Conservation (phyloP, 1,140 invertebrate species). For the Drosophila guanche region DNA sequence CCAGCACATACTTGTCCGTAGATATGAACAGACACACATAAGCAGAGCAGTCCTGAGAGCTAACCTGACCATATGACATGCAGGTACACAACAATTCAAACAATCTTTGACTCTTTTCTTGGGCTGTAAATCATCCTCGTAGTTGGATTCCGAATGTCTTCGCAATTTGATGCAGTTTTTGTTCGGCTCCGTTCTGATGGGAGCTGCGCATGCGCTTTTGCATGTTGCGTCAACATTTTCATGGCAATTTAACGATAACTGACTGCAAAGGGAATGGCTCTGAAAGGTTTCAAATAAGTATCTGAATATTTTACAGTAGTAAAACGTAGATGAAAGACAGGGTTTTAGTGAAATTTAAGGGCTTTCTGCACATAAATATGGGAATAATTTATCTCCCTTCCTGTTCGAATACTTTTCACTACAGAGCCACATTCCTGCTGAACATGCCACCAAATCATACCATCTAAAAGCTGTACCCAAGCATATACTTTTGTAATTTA, state of each 20-base stretch:
- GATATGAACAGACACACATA: slow-evolving; percentile 18
- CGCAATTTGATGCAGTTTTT: slow-evolving; percentile 19
- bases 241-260: background rate
- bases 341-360: no score
- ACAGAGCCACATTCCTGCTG: slow-evolving; percentile 2
- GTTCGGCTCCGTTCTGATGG: slow-evolving; percentile 24
- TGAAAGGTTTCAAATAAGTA: no score
- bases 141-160: slow-evolving; percentile 8
- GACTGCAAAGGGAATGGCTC: slow-evolving; percentile 9
- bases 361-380: no score
- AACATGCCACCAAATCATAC: slow-evolving; percentile 18
- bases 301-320: no score
- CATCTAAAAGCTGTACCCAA: slow-evolving; percentile 9
- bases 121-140: slow-evolving; percentile 47
- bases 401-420: background rate
- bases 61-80: slow-evolving; percentile 51
- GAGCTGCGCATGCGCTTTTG: slow-evolving; percentile 67
- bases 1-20: slow-evolving; percentile 4
- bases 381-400: background rate
- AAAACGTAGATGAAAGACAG: no score
- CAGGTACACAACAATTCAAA: slow-evolving; percentile 22
- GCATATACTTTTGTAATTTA: slow-evolving; percentile 57
- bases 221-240: slow-evolving; percentile 62
- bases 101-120: slow-evolving; percentile 9
- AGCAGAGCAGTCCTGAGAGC: slow-evolving; percentile 11